Evolutionary conservation across 2,797 vertebrate species (phyloP).

Genomic region (Lithobates sylvaticus): DNA sequence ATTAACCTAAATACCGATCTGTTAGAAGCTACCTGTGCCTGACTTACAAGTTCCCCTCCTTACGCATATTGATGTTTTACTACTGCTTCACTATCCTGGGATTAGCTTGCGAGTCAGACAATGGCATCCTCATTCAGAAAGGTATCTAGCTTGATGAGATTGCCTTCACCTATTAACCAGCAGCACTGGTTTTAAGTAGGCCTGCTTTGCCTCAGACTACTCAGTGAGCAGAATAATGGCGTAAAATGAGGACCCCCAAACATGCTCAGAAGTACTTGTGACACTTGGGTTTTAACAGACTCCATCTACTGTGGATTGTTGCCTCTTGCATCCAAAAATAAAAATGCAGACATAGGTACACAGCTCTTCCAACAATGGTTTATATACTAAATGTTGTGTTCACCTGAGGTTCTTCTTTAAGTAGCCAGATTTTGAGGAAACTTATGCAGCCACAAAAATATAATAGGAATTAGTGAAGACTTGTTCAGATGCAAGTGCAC

Average conservation of each 20-base stretch:
- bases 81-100: background rate
- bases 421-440: background rate
- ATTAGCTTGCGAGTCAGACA: background rate
- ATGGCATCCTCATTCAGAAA: background rate
- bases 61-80: background rate
- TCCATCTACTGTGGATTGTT: background rate
- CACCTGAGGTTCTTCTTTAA: background rate
- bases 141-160: background rate
- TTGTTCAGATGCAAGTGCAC: background rate
- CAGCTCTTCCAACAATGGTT: background rate
- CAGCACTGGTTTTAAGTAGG: background rate
- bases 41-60: background rate
- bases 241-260: background rate
- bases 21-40: background rate
- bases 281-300: background rate
- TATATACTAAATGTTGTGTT: no score
- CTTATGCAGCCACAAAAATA: background rate
- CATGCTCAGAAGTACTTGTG: background rate
- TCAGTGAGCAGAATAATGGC: background rate
- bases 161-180: background rate
- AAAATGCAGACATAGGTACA: background rate
- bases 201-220: background rate
- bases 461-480: background rate
- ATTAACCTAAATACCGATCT: background rate
- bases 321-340: background rate